phyloP scores from a whole-genome alignment of 2,797 vertebrate genomes.

The Pangasius macronema region DNA sequence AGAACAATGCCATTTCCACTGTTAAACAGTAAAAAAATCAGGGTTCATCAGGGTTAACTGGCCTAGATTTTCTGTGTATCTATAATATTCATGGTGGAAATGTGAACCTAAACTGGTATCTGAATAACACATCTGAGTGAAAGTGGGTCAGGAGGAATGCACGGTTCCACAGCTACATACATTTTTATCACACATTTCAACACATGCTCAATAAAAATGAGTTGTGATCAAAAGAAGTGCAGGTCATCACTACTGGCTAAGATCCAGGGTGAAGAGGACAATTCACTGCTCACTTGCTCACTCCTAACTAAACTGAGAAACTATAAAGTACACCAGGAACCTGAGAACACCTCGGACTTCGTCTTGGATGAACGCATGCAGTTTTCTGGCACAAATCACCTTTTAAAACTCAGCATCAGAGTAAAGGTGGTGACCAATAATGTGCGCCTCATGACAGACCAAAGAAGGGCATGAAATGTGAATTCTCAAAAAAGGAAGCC shows the following conservation, averaged over 20 bases:
- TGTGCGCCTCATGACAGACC: not conserved
- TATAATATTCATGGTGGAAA: not conserved
- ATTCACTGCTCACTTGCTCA: not conserved
- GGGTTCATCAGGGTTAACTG: not conserved
- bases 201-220: not conserved
- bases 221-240: not conserved
- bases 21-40: not conserved
- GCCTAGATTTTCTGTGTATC: not conserved
- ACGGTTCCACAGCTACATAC: not conserved
- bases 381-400: not conserved
- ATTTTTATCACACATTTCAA: not conserved
- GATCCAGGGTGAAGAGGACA: not conserved
- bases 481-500: not conserved
- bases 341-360: not conserved
- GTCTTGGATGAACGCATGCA: not conserved
- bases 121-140: not conserved
- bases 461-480: not conserved
- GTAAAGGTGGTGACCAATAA: not conserved
- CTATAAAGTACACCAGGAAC: not conserved
- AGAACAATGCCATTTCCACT: not conserved
- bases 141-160: not conserved
- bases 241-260: not conserved
- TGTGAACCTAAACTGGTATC: not conserved
- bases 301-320: not conserved
- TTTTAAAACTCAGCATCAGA: not conserved